phyloP scores from a whole-genome alignment of 2,888 invertebrate genomes.

The Stegophylla sp. region DNA sequence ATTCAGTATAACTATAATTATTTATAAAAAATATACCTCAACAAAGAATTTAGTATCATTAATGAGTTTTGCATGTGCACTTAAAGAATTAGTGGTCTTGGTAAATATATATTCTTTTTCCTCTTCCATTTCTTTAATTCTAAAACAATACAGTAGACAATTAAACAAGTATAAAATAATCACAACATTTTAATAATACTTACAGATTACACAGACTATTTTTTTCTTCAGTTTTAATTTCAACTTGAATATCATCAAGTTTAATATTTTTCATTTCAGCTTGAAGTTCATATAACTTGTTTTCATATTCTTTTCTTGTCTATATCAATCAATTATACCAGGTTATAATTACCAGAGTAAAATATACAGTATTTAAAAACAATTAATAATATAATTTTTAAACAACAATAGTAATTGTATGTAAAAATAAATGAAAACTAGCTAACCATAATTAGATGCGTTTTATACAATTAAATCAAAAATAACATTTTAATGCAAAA shows the following conservation, averaged over 20 bases:
- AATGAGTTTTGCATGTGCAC: constrained; percentile 1
- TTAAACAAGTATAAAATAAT: background rate
- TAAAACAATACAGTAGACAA: constrained; percentile 4
- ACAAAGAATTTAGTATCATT: background rate
- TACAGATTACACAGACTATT: constrained; percentile 23
- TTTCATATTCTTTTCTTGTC: constrained; percentile 40
- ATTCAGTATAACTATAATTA: too few relatives aligned
- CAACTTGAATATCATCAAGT: constrained; percentile 12
- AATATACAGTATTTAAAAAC: background rate
- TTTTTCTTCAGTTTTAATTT: constrained; percentile 28
- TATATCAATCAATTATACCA: background rate
- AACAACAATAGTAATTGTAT: background rate
- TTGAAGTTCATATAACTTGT: constrained; percentile 42
- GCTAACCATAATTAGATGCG: background rate
- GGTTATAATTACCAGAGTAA: background rate
- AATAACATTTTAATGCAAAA: background rate
- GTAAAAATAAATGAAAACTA: background rate
- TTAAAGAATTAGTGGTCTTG: background rate
- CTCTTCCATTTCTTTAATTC: constrained; percentile 35
- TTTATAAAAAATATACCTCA: constrained; percentile 17
- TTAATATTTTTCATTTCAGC: constrained; percentile 40
- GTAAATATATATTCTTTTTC: constrained; percentile 19
- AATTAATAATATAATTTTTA: background rate
- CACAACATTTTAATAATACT: background rate
- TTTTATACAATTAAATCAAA: background rate